Evolutionary conservation across 2,888 invertebrate genomes (phyloP).

Genomic region (Hoplodrina ambigua): DNA sequence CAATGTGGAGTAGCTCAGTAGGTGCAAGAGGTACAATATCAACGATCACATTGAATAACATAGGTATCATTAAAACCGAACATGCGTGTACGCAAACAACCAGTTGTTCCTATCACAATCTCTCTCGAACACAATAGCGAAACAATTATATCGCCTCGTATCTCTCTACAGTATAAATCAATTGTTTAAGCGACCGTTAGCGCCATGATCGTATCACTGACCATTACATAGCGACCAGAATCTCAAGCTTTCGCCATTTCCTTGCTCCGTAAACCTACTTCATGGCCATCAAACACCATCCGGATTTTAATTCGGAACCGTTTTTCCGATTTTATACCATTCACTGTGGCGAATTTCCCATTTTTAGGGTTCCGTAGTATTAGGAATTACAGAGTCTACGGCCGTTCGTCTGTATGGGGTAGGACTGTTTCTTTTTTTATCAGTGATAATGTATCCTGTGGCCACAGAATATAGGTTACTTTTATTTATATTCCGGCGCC

Average conservation of each 20-base stretch:
- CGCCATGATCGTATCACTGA: slow-evolving; percentile 45
- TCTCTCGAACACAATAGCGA: slow-evolving; percentile 56
- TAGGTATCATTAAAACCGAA: slow-evolving; percentile 37
- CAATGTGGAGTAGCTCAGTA: slow-evolving; percentile 3
- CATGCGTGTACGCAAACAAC: slow-evolving; percentile 33
- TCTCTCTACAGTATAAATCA: slow-evolving; percentile 39
- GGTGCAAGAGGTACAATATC: background rate
- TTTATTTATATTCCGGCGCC: no score
- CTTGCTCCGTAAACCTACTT: slow-evolving; percentile 56
- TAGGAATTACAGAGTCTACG: background rate
- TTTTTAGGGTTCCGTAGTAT: slow-evolving; percentile 37
- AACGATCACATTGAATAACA: slow-evolving; percentile 26
- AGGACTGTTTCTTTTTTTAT: background rate
- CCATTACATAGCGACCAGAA: slow-evolving; percentile 41
- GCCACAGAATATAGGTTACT: background rate
- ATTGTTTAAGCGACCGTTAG: slow-evolving; percentile 52
- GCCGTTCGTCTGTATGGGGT: no score
- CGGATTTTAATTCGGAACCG: slow-evolving; percentile 54
- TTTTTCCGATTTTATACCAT: slow-evolving; percentile 63
- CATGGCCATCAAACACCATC: slow-evolving; percentile 49
- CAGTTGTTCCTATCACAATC: slow-evolving; percentile 64
- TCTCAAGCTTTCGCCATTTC: slow-evolving; percentile 63
- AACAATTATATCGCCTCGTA: slow-evolving; percentile 57
- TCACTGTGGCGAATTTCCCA: slow-evolving; percentile 60
- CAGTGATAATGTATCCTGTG: no score